These are phyloP conservation scores for Rhopalosiphum maidis DNA, from an alignment of 1,140 invertebrate genomes.

Conservation along the genomic window DNA sequence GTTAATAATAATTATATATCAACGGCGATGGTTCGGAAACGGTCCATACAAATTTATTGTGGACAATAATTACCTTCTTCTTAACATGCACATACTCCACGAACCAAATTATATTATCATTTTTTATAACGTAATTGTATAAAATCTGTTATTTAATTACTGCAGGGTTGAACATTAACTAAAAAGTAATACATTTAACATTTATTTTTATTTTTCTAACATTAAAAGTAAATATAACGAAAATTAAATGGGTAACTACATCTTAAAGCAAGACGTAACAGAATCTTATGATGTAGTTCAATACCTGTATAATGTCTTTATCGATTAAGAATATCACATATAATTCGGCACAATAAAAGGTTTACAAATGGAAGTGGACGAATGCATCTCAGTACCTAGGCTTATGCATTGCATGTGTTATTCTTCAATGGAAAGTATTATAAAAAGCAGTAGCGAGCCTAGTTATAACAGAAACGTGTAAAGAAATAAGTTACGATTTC, in stretches of 20 bases:
- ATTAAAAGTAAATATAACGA: background rate
- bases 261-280: background rate
- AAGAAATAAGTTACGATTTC: conserved; percentile 29
- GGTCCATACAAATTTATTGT: background rate
- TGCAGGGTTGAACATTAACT: background rate
- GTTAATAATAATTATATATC: background rate
- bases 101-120: background rate
- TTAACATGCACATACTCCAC: background rate
- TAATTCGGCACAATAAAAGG: background rate
- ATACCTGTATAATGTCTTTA: background rate
- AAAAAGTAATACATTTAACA: background rate
- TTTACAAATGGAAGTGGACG: background rate
- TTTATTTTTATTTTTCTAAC: background rate
- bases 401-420: background rate
- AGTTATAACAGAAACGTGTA: background rate
- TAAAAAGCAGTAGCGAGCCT: background rate
- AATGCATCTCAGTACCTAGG: background rate
- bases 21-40: background rate
- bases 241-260: background rate
- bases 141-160: background rate
- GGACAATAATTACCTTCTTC: background rate
- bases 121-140: background rate
- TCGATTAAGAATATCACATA: background rate
- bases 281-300: background rate
- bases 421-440: background rate